Conservation (phyloP, 2,888 invertebrate genomes). For the Harpalus rubripes region DNA sequence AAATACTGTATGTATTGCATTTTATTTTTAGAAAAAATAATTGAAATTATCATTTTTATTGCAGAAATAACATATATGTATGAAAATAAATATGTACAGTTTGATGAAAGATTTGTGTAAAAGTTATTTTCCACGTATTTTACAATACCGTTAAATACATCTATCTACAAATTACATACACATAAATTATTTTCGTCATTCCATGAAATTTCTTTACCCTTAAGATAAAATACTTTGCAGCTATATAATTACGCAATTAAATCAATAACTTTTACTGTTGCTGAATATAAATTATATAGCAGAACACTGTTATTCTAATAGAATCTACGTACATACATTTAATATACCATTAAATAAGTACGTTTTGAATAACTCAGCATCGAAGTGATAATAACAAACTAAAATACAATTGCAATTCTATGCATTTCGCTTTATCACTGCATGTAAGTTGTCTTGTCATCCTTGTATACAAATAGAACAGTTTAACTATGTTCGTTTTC, state of each 20-base stretch:
- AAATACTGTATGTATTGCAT: too few relatives aligned
- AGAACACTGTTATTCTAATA: background rate
- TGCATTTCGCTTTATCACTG: conserved; percentile 9
- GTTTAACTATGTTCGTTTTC: background rate
- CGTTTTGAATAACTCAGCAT: background rate
- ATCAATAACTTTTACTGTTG: background rate
- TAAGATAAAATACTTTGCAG: too few relatives aligned
- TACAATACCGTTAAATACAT: background rate
- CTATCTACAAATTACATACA: background rate
- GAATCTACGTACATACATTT: background rate
- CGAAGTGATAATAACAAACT: background rate
- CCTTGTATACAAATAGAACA: background rate
- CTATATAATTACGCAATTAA: background rate
- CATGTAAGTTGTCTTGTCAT: background rate
- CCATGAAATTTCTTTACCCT: background rate
- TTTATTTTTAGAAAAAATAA: too few relatives aligned
- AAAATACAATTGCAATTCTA: conserved; percentile 6
- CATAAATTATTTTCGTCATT: background rate
- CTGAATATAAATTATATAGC: background rate
- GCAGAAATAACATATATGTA: too few relatives aligned
- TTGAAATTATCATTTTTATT: too few relatives aligned
- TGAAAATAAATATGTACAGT: too few relatives aligned
- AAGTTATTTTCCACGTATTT: background rate
- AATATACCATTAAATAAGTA: background rate
- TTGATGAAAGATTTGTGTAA: too few relatives aligned